Evolutionary conservation across 2,797 vertebrate species (phyloP).

Genomic region (Steatocranus sp.): DNA sequence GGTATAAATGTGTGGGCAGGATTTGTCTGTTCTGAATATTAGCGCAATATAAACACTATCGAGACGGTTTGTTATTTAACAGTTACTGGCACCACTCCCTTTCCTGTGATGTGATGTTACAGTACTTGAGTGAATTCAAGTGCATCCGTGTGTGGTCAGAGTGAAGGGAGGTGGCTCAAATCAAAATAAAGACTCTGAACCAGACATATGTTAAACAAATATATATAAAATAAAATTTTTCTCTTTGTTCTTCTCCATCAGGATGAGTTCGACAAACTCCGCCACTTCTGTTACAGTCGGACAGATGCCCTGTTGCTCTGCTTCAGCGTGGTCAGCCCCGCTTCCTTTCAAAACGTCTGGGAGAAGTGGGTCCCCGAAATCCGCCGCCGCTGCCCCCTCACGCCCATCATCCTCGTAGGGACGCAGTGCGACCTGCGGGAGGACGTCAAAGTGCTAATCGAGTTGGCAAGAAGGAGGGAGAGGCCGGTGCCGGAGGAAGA

Average conservation of each 20-base stretch:
- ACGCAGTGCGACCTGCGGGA: slow-evolving; percentile 87
- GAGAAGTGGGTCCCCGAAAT: slow-evolving; percentile 86
- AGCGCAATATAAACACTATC: slow-evolving; percentile 20
- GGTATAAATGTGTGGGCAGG: slow-evolving; percentile 32
- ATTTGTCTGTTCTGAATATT: background rate
- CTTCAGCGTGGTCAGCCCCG: slow-evolving; percentile 85
- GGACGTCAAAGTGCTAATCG: slow-evolving; percentile 86
- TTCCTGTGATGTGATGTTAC: background rate
- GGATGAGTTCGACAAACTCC: slow-evolving; percentile 86
- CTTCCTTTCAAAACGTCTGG: slow-evolving; percentile 85
- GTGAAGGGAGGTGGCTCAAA: background rate
- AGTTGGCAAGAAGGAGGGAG: slow-evolving; percentile 76
- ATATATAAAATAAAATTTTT: background rate
- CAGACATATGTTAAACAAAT: background rate
- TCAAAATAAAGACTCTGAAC: background rate
- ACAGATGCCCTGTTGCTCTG: slow-evolving; percentile 83
- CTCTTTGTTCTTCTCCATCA: slow-evolving; percentile 45
- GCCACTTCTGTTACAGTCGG: slow-evolving; percentile 84
- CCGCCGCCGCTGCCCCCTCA: slow-evolving; percentile 78
- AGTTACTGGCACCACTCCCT: background rate
- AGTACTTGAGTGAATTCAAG: background rate
- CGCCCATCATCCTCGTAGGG: slow-evolving; percentile 82
- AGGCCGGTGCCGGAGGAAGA: slow-evolving; percentile 77
- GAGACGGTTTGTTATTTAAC: slow-evolving; percentile 1
- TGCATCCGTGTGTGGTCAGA: background rate